These are phyloP conservation scores for Zosterops lateralis DNA, from an alignment of 2,113 vertebrate species.

Conservation along the genomic window DNA sequence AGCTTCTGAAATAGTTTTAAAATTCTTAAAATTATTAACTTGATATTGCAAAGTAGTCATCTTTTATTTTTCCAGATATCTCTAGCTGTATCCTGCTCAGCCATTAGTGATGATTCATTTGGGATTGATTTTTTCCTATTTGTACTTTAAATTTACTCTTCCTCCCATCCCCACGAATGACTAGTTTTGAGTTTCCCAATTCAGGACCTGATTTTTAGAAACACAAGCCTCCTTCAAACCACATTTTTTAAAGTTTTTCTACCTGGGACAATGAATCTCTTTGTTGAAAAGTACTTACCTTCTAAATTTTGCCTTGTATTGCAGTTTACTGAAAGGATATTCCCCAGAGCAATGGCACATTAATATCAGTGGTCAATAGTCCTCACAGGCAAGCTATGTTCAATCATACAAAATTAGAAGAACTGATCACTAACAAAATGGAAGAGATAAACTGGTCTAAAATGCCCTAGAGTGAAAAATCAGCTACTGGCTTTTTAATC, in stretches of 20 bases:
- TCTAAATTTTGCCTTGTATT: neutral
- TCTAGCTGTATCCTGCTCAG: neutral
- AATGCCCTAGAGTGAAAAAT: neutral
- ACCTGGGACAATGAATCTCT: neutral
- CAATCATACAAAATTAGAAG: neutral
- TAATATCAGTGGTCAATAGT: neutral
- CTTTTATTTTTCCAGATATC: neutral
- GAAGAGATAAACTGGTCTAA: neutral
- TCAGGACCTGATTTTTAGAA: neutral
- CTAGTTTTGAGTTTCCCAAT: neutral
- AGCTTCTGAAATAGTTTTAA: neutral
- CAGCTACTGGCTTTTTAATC: neutral
- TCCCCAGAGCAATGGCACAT: neutral
- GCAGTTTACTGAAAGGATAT: neutral
- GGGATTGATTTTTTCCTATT: neutral
- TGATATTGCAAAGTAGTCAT: neutral
- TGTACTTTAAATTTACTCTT: neutral
- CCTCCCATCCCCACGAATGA: rapidly evolving
- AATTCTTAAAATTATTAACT: neutral
- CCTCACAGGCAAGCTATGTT: neutral
- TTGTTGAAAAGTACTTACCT: neutral
- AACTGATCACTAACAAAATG: neutral
- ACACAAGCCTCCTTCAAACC: neutral
- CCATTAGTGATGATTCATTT: neutral
- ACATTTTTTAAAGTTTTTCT: neutral